Conservation (phyloP, 2,797 vertebrate species). For the Hipposideros larvatus region DNA sequence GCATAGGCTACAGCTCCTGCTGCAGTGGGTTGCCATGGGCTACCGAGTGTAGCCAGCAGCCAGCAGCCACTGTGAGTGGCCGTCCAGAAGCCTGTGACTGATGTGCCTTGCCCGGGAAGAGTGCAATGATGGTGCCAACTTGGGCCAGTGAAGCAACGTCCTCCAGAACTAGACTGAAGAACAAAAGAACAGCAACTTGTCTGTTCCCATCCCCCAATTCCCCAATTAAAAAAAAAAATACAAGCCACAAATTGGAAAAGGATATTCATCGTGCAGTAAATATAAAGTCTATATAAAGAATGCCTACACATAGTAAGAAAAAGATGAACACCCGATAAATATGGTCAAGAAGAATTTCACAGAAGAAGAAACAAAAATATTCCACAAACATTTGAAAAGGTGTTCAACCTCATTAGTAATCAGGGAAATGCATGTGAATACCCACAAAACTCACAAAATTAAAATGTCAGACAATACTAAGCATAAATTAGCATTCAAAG, state of each 20-base stretch:
- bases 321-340: background rate
- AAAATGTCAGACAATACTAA: background rate
- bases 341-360: background rate
- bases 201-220: no score
- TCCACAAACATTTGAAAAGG: conserved; percentile 17
- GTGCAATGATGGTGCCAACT: no score
- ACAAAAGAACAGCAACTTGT: no score
- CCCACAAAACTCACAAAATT: background rate
- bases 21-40: no score
- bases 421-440: background rate
- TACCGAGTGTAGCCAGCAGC: no score
- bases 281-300: background rate
- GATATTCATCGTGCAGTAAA: background rate
- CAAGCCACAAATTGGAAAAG: background rate
- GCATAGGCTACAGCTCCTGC: no score
- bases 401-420: background rate
- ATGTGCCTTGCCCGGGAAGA: no score
- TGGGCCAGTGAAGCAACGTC: no score
- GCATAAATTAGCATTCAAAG: background rate
- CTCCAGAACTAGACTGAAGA: no score
- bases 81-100: no score
- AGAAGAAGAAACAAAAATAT: background rate
- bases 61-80: no score
- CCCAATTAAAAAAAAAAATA: no score
- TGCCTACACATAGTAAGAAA: background rate